Evolutionary conservation across 2,113 vertebrate species (phyloP).

Genomic region (Narcine bancroftii): DNA sequence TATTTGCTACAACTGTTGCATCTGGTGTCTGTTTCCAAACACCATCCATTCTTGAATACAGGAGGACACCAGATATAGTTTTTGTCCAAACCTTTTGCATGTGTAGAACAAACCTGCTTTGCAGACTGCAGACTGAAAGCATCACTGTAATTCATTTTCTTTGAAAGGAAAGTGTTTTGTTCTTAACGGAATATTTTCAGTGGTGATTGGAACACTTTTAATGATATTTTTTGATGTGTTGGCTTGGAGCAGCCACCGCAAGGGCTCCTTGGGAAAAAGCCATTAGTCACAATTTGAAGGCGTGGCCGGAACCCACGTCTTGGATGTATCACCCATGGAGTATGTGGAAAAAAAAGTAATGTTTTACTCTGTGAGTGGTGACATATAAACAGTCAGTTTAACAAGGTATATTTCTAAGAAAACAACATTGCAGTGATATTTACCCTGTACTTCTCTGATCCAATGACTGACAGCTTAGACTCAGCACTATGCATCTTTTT

Average conservation of each 20-base stretch:
- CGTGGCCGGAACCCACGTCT: no score
- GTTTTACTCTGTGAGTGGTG: neutral
- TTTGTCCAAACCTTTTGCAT: no score
- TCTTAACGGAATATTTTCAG: neutral
- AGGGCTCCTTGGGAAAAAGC: neutral
- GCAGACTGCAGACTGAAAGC: neutral
- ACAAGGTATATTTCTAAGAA: neutral
- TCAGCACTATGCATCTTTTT: neutral
- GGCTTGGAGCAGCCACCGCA: neutral
- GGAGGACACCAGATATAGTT: no score
- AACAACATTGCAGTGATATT: neutral
- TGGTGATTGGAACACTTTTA: neutral
- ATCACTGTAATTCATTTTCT: neutral
- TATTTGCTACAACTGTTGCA: neutral
- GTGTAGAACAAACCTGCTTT: no score
- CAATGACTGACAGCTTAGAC: neutral
- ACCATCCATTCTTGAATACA: no score
- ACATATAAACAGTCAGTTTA: neutral
- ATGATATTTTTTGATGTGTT: neutral
- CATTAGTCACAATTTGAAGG: neutral
- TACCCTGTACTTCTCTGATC: neutral
- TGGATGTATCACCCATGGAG: no score
- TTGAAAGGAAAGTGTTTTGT: neutral
- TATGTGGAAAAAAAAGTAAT: no score
- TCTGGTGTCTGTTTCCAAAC: neutral